Evolutionary conservation across 2,113 vertebrate genomes (phyloP).

Genomic region (Tauraco erythrolophus): DNA sequence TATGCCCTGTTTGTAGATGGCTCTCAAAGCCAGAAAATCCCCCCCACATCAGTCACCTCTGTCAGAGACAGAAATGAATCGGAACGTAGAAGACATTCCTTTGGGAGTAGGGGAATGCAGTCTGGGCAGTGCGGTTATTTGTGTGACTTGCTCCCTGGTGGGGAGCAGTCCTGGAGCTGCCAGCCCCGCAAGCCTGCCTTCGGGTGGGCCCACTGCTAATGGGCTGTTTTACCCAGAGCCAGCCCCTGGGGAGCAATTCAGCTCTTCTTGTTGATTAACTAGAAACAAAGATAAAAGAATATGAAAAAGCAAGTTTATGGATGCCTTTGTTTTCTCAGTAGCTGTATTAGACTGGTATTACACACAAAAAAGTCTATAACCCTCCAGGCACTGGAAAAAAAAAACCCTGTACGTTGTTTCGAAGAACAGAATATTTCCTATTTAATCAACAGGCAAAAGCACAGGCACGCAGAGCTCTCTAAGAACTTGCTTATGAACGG

Average conservation of each 20-base stretch:
- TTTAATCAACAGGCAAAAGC: neutral
- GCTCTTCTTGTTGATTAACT: neutral
- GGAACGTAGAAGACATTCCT: neutral
- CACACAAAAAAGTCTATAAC: neutral
- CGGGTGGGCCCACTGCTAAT: neutral
- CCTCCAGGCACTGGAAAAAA: neutral
- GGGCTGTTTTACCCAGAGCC: neutral
- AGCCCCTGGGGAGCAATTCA: neutral
- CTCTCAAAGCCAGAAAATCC: conserved; percentile 1
- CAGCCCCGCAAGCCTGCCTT: neutral
- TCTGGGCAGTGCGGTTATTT: neutral
- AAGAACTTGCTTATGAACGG: neutral
- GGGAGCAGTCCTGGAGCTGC: neutral
- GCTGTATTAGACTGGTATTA: neutral
- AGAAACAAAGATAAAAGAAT: neutral
- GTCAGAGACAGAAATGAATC: neutral
- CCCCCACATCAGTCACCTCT: neutral
- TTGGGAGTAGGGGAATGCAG: neutral
- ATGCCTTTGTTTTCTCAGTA: neutral
- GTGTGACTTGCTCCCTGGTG: neutral
- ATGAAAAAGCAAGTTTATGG: neutral
- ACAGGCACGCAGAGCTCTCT: neutral
- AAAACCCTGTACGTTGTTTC: neutral
- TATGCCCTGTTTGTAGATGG: neutral
- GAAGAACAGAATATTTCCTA: neutral